Evolutionary conservation across 2,797 vertebrate genomes (phyloP), one percentile per base, ranked within the genome.

Genomic region (Neomorphus geoffroyi): DNA sequence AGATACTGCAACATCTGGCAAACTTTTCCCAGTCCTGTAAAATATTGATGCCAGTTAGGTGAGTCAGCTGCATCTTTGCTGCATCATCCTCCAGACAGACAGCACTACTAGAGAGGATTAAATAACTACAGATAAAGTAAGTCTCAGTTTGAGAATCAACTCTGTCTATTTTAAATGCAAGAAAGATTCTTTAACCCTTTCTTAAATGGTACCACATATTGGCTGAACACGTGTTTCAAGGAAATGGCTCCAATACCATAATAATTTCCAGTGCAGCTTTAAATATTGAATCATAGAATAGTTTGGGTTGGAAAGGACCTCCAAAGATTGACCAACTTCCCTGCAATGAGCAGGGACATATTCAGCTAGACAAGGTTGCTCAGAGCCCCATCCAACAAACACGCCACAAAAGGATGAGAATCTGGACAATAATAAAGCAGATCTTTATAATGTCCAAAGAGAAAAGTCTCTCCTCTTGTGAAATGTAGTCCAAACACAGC

Each of bases 51-150:
- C 90, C 84, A 81, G 94, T 35, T 82, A 71, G 64, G 69, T 85
- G 67, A 91, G 73, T 66, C 93, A 94, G 91, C 85, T 74, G 69
- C 1, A 1, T 35, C 86, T 88, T 74, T 89, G 86, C 93, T 70
- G 85, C 78, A 91, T 94, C 94, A 96, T 73, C 45, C 51, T 48
- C 45, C 87, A 79, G 78, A 90, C 39, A 81, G 24, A 41, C 58
- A 87, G 73, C 43, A 22, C 65, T 86, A n/a, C 46, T 45, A n/a
- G 89, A 60, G 75, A 48, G 18, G 32, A 87, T 56, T 78, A 71
- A 93, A 83, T n/a, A 88, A 79, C 82, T 58, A 17, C 18, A 51
- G 41, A 62, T 66, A 78, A 77, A 74, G 71, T 15, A 54, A 33
- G 64, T 26, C 57, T 60, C 16, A 64, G 12, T 10, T 94, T 77